Conservation (phyloP, 2,797 vertebrate genomes). For the Betta splendens region DNA sequence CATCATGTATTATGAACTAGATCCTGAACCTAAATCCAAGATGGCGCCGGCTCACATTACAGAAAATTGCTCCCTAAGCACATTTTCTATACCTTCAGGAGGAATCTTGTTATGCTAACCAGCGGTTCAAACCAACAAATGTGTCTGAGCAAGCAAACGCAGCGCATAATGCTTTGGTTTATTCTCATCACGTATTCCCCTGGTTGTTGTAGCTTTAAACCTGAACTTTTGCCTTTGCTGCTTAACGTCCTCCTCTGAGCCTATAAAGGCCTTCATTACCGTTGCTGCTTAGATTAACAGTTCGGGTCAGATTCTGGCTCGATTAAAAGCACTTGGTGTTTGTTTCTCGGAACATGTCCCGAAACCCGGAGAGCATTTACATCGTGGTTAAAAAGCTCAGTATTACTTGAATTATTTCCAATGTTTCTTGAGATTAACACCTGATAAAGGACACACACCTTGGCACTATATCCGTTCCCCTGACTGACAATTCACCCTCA, state of each 20-base stretch:
- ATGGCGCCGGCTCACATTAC: too few relatives aligned
- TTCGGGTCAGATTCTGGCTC: not conserved
- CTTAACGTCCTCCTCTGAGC: not conserved
- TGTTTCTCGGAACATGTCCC: slow-evolving; percentile 2
- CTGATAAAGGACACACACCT: slow-evolving; percentile 6
- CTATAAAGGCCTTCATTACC: not conserved
- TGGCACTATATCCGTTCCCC: slow-evolving; percentile 18
- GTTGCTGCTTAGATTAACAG: not conserved
- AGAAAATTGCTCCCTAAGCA: too few relatives aligned
- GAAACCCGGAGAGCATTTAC: not conserved
- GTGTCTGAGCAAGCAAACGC: not conserved
- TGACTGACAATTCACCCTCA: slow-evolving; percentile 30
- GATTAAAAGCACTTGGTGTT: not conserved
- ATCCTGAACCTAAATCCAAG: too few relatives aligned
- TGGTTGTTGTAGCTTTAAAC: not conserved
- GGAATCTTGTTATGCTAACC: not conserved
- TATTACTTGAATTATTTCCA: not conserved
- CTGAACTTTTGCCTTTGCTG: not conserved
- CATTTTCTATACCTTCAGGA: too few relatives aligned
- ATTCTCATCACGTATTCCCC: not conserved
- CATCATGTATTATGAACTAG: too few relatives aligned
- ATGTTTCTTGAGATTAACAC: slow-evolving; percentile 1
- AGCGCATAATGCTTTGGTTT: not conserved
- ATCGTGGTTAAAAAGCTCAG: not conserved
- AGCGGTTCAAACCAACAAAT: not conserved